Percentiles rank a stretch among this genome's conserved stretches.
Evolutionary conservation across 1,140 invertebrate genomes (phyloP).

Genomic region (Ostrea denselamellosa): DNA sequence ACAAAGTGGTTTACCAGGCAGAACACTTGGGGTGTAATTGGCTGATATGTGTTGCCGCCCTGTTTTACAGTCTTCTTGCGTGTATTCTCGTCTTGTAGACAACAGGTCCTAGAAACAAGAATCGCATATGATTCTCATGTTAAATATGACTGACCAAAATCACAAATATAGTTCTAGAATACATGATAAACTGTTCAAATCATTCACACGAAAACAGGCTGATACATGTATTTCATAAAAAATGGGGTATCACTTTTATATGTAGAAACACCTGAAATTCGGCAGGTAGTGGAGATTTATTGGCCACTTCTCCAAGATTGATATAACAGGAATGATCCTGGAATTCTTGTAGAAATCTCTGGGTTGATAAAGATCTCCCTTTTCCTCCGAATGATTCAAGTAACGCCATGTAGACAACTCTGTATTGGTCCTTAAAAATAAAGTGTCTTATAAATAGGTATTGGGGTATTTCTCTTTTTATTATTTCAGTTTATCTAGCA

Average conservation of each 20-base stretch:
- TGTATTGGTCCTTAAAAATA: neutral
- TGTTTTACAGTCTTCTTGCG: neutral
- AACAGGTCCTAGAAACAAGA: neutral
- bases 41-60: neutral
- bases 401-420: neutral
- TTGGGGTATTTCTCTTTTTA: no score
- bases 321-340: constrained; percentile 7
- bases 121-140: no score
- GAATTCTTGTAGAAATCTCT: neutral
- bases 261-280: neutral
- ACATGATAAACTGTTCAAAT: neutral
- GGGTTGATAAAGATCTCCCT: neutral
- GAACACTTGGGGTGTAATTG: neutral
- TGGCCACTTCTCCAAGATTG: neutral
- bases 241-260: no score
- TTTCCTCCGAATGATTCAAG: neutral
- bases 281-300: neutral
- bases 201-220: neutral
- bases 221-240: no score
- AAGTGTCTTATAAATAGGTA: neutral
- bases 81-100: neutral
- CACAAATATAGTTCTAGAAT: no score
- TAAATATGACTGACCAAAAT: no score
- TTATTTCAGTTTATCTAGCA: no score
- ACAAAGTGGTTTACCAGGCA: neutral